Evolutionary conservation across 1,140 invertebrate genomes (phyloP).

Genomic region (Nixonia krombeini): DNA sequence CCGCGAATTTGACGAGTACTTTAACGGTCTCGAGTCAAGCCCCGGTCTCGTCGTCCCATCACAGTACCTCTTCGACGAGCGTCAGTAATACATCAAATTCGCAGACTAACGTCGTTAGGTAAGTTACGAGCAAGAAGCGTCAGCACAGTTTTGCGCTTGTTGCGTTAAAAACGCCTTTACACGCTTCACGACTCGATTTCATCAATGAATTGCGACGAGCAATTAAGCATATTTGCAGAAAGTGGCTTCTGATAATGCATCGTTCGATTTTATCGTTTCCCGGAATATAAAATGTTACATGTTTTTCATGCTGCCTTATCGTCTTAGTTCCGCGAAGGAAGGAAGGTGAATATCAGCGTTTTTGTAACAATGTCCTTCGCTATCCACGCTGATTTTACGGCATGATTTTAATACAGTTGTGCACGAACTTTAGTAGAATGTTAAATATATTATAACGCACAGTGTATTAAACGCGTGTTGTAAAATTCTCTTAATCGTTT

Average conservation of each 20-base stretch:
- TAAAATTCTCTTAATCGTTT: no score
- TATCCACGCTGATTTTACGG: no score
- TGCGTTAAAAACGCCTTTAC: not conserved
- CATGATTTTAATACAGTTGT: no score
- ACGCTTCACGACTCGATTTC: not conserved
- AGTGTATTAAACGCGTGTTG: no score
- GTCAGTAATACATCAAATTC: conserved; percentile 63
- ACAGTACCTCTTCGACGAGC: conserved; percentile 58
- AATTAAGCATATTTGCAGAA: no score
- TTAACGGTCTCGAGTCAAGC: conserved; percentile 60
- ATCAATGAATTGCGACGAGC: conserved; percentile 13
- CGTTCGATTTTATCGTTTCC: conserved; percentile 8
- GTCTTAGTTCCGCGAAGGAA: conserved; percentile 61
- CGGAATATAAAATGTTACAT: not conserved
- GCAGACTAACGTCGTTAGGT: conserved; percentile 69
- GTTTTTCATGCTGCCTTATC: conserved; percentile 43
- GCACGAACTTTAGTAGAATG: no score
- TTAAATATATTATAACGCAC: no score
- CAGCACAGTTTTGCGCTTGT: no score
- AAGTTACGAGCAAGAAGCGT: conserved; percentile 15
- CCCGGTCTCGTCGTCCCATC: conserved; percentile 63
- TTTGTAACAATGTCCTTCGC: no score
- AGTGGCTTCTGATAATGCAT: no score
- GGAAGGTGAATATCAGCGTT: conserved; percentile 59
- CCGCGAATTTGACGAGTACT: conserved; percentile 57